These are phyloP conservation scores for Drosophila neotestacea DNA, from an alignment of 2,888 invertebrate species.

Conservation along the genomic window DNA sequence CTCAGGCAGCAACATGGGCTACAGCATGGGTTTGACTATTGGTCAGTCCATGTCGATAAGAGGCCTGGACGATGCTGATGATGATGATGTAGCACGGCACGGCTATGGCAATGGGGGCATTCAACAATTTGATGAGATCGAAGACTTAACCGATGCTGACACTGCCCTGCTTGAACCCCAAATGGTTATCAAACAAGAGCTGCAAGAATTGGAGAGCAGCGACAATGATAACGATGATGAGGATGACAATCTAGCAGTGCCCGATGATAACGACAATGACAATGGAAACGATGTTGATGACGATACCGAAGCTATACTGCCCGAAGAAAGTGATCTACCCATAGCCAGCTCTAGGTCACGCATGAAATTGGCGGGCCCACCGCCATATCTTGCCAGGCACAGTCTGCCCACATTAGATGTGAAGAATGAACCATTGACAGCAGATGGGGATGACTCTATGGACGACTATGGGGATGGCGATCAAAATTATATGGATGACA, in stretches of 20 bases:
- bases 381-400: slow-evolving; percentile 12
- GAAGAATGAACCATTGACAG: slow-evolving; percentile 52
- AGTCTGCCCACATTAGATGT: slow-evolving; percentile 38
- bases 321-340: slow-evolving; percentile 58
- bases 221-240: slow-evolving; percentile 57
- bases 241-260: slow-evolving; percentile 25
- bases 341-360: slow-evolving; percentile 35
- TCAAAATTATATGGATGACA: slow-evolving; percentile 58
- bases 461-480: slow-evolving; percentile 67
- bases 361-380: slow-evolving; percentile 40
- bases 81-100: slow-evolving; percentile 25
- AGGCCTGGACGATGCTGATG: slow-evolving; percentile 28
- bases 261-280: slow-evolving; percentile 42
- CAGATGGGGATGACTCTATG: slow-evolving; percentile 61
- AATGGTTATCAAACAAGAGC: slow-evolving; percentile 80
- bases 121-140: slow-evolving; percentile 66
- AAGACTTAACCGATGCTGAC: slow-evolving; percentile 78
- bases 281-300: slow-evolving; percentile 46
- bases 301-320: slow-evolving; percentile 58
- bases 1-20: slow-evolving; percentile 16
- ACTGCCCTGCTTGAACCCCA: slow-evolving; percentile 79
- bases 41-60: slow-evolving; percentile 47
- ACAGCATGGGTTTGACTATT: slow-evolving; percentile 21
- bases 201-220: slow-evolving; percentile 64
- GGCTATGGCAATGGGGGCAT: slow-evolving; percentile 44